A percentile compares a stretch with the other conserved stretches of the same genome.
Evolutionary conservation across 2,797 vertebrate species (phyloP).

Genomic region (Xenopus petersii): DNA sequence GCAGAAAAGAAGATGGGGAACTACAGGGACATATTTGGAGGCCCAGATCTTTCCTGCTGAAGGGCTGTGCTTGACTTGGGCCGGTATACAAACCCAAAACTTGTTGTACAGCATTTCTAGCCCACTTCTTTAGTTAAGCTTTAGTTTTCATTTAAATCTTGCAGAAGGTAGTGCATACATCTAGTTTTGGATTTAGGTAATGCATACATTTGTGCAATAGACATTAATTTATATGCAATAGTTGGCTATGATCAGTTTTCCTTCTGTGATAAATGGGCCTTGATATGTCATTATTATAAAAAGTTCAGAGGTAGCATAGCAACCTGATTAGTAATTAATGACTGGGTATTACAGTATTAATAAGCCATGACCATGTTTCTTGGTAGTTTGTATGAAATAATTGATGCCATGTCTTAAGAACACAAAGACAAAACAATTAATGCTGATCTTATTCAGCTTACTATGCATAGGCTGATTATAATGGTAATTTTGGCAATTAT

Average conservation of each 20-base stretch:
- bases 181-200: background rate
- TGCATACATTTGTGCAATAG: background rate
- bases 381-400: constrained; percentile 12
- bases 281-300: constrained; percentile 10
- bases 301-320: constrained; percentile 1
- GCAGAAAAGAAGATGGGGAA: no score
- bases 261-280: constrained; percentile 28
- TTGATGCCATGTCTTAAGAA: constrained; percentile 23
- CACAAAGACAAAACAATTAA: constrained; percentile 20
- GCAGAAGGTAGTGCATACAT: no score
- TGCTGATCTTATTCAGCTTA: constrained; percentile 5
- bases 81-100: no score
- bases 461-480: constrained; percentile 2
- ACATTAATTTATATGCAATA: constrained; percentile 36
- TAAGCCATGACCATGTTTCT: constrained; percentile 21
- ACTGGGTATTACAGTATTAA: background rate
- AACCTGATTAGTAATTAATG: constrained; percentile 12
- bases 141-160: no score
- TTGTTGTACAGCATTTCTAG: no score
- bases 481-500: background rate
- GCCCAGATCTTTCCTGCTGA: no score
- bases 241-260: constrained; percentile 14
- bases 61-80: no score
- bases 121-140: no score
- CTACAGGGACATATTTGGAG: no score